These are phyloP conservation scores for Conistra vaccinii DNA, from an alignment of 2,888 invertebrate species.

Conservation along the genomic window DNA sequence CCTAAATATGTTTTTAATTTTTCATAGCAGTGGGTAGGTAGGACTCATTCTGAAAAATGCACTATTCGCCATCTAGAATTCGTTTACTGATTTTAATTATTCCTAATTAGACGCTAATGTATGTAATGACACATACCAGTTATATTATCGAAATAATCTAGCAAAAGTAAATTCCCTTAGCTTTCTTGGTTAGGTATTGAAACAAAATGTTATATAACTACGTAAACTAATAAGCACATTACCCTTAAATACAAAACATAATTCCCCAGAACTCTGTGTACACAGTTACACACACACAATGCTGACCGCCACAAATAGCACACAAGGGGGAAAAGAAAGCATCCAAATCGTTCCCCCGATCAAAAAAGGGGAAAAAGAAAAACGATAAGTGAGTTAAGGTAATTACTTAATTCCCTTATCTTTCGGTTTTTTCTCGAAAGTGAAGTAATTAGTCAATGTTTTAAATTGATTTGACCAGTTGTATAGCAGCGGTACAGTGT, in stretches of 20 bases:
- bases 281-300: background rate
- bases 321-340: slow-evolving; percentile 21
- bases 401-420: slow-evolving; percentile 58
- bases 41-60: background rate
- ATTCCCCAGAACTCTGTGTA: background rate
- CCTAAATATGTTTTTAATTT: background rate
- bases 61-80: background rate
- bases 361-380: slow-evolving; percentile 28
- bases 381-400: slow-evolving; percentile 32
- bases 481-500: slow-evolving; percentile 46
- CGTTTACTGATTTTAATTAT: background rate
- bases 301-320: slow-evolving; percentile 27
- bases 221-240: no score
- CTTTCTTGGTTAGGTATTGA: background rate
- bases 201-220: background rate
- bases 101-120: background rate
- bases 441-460: slow-evolving; percentile 59
- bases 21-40: background rate
- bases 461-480: slow-evolving; percentile 65
- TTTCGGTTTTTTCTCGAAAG: slow-evolving; percentile 23
- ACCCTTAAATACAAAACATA: background rate
- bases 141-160: background rate
- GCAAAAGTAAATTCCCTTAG: background rate
- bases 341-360: slow-evolving; percentile 11
- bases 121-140: background rate